These are phyloP conservation scores for Ornithorhynchus anatinus DNA, from an alignment of 2,113 vertebrate genomes.

Conservation along the genomic window DNA sequence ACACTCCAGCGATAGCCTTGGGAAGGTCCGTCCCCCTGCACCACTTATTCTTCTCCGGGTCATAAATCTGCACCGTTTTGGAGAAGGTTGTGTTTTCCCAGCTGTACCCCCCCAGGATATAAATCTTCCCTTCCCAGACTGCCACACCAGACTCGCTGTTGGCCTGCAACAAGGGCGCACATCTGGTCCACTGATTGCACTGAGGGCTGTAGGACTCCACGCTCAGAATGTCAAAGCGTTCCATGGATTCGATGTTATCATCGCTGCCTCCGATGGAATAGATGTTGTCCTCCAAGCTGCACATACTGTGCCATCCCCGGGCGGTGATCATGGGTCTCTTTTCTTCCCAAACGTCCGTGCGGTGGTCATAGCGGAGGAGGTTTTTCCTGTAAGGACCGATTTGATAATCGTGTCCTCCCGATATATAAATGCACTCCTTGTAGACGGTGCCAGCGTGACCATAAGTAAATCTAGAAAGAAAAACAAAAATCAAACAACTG, in stretches of 20 bases:
- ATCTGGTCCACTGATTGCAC: conserved; percentile 86
- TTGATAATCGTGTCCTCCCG: conserved; percentile 93
- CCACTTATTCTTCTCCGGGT: conserved; percentile 82
- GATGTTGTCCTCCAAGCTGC: conserved; percentile 83
- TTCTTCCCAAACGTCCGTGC: conserved; percentile 82
- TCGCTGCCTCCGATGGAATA: conserved; percentile 92
- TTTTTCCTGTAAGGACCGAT: conserved; percentile 90
- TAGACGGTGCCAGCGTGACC: conserved; percentile 89
- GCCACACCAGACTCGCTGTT: conserved; percentile 92
- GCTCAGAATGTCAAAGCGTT: conserved; percentile 89
- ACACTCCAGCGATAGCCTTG: conserved; percentile 87
- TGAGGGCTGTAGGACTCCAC: conserved; percentile 90
- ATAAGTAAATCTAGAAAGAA: conserved; percentile 82
- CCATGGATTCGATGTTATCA: conserved; percentile 86
- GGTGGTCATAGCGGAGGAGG: conserved; percentile 86
- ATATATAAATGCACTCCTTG: conserved; percentile 88
- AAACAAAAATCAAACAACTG: rapidly evolving
- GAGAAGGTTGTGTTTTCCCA: conserved; percentile 92
- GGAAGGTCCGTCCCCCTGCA: conserved; percentile 83
- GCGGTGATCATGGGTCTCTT: conserved; percentile 85
- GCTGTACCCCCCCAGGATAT: conserved; percentile 94
- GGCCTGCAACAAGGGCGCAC: conserved; percentile 82
- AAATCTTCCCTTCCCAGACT: conserved; percentile 84
- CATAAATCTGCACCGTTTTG: conserved; percentile 86
- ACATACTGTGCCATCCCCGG: conserved; percentile 96